These are phyloP conservation scores for Oryzias sinensis DNA, from an alignment of 2,797 vertebrate genomes.

Conservation along the genomic window DNA sequence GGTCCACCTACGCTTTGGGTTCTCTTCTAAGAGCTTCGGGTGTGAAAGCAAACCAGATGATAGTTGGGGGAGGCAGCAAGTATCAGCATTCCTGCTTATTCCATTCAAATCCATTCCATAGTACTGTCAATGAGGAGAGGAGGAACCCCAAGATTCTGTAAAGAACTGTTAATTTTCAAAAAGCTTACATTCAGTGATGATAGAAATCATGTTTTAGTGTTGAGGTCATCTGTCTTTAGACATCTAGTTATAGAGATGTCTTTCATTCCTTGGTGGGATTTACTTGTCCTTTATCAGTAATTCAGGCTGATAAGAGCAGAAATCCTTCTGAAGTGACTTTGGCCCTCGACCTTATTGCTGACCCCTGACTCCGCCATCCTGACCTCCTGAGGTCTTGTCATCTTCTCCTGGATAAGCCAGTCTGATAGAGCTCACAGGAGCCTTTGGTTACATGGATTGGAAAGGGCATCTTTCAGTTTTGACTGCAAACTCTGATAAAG, in stretches of 20 bases:
- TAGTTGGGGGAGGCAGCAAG: too few relatives aligned
- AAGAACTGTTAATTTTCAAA: too few relatives aligned
- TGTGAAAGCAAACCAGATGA: too few relatives aligned
- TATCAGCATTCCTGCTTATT: too few relatives aligned
- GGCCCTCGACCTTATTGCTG: conserved; percentile 30
- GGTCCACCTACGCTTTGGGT: too few relatives aligned
- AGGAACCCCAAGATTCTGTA: too few relatives aligned
- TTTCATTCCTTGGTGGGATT: conserved; percentile 29
- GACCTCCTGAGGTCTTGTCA: conserved; percentile 17
- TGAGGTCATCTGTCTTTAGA: not conserved
- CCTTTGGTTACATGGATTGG: too few relatives aligned
- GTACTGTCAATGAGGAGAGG: too few relatives aligned
- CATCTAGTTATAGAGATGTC: not conserved
- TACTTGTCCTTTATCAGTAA: conserved; percentile 27
- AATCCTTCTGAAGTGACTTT: conserved; percentile 40
- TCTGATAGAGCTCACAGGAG: not conserved
- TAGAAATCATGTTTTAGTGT: not conserved
- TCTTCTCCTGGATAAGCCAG: conserved; percentile 11
- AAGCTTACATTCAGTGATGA: not conserved
- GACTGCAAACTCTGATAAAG: too few relatives aligned
- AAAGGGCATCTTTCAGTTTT: too few relatives aligned
- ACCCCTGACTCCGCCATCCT: conserved; percentile 16
- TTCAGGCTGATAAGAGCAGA: conserved; percentile 27
- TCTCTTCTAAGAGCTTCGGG: too few relatives aligned
- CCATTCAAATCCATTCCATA: too few relatives aligned